Base-by-base conservation (phyloP, 2,113 vertebrate species). In the Solea solea region DNA sequence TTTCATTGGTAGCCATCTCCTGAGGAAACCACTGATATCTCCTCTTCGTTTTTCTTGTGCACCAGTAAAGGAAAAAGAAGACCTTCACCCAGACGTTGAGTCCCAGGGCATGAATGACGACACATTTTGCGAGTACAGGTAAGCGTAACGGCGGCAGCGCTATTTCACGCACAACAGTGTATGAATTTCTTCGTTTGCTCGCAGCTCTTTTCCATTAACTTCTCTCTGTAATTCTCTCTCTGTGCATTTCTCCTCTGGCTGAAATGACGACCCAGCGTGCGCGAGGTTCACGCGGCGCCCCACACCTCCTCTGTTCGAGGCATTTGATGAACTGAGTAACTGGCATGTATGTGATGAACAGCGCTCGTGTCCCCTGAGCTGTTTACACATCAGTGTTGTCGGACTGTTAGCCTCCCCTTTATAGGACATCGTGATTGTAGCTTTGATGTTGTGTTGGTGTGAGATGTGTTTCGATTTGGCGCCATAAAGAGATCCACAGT, bases 51-150 rank as follows among this genome's bases (percentile, higher is more conserved):
- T 70, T 59, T 8, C 13, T 48, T 86, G n/a, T 81, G 80, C 91
- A 72, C 88, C 88, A 98, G 97, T 98, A 49, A 98, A 98, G 93
- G 97, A 98, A 87, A 98, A 98, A 76, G 97, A 98, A 91, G 97
- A 98, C 89, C 94, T 98, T 56, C 96, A 98, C 87, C 96, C 96
- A 82, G 97, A 98, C 78, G 91, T 96, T 0, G 97, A 98, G 92
- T 94, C 96, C 82, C 97, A 96, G 79, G 97, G 95, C 73, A 96
- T 95, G 89, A 97, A 98, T 94, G 97, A 98, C 65, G 96, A 98
- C 93, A 97, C 96, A 16, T 98, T 98, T 89, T 97, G 97, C 76
- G 97, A 98, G 95, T 98, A 97, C 94, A 98, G 97, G 97, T 98
- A 95, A 94, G 84, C 16, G 1, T 83, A n/a, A 48, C 16, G 25